These are phyloP conservation scores for Pyrochroa serraticornis DNA, from an alignment of 2,888 invertebrate species.

Conservation along the genomic window DNA sequence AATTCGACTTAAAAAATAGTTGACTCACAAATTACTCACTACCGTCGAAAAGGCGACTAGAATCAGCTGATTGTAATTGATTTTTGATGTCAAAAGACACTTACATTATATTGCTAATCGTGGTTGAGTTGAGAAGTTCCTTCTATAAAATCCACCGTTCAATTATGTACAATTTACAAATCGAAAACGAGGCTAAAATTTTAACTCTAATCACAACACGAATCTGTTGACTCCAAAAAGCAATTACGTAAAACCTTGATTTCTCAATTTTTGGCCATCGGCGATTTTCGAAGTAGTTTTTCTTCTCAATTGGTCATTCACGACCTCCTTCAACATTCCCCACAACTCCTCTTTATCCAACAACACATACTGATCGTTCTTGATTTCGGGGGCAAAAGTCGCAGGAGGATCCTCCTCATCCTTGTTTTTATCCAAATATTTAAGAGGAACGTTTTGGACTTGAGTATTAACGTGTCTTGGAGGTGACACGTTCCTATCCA, in stretches of 20 bases:
- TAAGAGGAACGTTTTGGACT: constrained; percentile 36
- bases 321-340: constrained; percentile 67
- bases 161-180: constrained; percentile 27
- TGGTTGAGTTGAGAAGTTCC: constrained; percentile 20
- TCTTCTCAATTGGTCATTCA: constrained; percentile 47
- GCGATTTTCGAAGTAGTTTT: constrained; percentile 34
- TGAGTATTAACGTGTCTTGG: constrained; percentile 48
- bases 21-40: constrained; percentile 1
- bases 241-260: constrained; percentile 40
- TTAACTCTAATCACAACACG: constrained; percentile 30
- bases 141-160: constrained; percentile 10
- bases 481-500: constrained; percentile 12
- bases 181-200: constrained; percentile 17
- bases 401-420: constrained; percentile 34
- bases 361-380: constrained; percentile 63
- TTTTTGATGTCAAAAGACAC: constrained; percentile 35
- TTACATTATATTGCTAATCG: constrained; percentile 35
- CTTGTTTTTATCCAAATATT: constrained; percentile 24
- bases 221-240: background rate
- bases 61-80: constrained; percentile 34
- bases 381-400: constrained; percentile 50
- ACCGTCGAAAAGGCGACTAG: background rate
- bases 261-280: constrained; percentile 35
- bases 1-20: too few relatives aligned
- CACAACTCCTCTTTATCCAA: constrained; percentile 67